Base-by-base conservation (phyloP, 2,797 vertebrate genomes). In the Pipistrellus nathusii region DNA sequence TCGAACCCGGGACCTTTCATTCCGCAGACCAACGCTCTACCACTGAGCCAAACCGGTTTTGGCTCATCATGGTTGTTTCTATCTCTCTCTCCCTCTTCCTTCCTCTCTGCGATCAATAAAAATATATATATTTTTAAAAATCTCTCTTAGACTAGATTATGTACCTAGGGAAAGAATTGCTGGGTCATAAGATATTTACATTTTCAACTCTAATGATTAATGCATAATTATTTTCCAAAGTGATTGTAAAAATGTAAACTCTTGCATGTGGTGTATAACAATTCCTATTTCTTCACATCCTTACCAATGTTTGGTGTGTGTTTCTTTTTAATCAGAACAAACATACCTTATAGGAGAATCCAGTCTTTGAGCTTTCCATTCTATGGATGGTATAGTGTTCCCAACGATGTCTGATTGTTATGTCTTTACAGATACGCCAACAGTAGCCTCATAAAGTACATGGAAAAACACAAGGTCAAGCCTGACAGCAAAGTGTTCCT, bases 391-490 rank as follows among this genome's bases (percentile, higher is more conserved):
- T 48, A 32, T 66, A 25, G 27, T 93, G 81, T 93, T 32, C 89
- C 89, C 69, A 71, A 71, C 90, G 89, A 88, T 20, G 4, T 38
- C 3, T 85, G 68, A 66, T 53, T 85, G 64, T 87, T 32, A 0
- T 94, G 94, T 48, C 96, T 94, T 97, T 95, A 90, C 98, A 99
- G 99, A 96, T 99, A 99, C 75, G 99, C 99, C 98, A 99, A 99
- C 97, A 99, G 99, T 98, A 99, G 99, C 98, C 98, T 99, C 97
- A 99, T 99, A 98, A 99, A 99, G 98, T 99, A 99, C 97, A 99
- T 99, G 99, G 99, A 99, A 98, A 99, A 99, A 97, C 99, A 99
- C 98, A 99, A 99, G 98, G 99, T 99, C 89, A 99, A 99, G 98
- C 99, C 99, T 55, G 99, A 99, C 98, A 99, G 99, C 98, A 99